Percentiles rank a stretch among this genome's conserved stretches.
phyloP scores from a whole-genome alignment of 2,113 vertebrate species.

The Piaya cayana region DNA sequence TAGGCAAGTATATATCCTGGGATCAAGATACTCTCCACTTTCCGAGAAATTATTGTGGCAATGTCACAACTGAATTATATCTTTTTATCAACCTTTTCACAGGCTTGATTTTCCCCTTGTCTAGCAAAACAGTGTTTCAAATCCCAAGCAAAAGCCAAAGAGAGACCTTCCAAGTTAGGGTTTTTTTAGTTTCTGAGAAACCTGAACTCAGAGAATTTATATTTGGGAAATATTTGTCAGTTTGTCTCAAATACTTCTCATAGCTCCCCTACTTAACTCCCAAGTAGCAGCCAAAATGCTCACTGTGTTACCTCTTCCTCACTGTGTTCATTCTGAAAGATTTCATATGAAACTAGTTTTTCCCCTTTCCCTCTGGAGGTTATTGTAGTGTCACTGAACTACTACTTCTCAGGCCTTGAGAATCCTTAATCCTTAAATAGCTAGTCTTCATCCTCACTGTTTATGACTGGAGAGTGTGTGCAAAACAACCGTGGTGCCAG shows the following conservation, averaged over 20 bases:
- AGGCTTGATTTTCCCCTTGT: neutral
- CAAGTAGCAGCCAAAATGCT: neutral
- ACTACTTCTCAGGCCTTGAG: neutral
- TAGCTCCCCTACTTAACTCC: neutral
- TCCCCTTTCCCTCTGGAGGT: neutral
- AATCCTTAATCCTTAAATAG: slow-evolving; percentile 14
- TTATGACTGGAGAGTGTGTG: neutral
- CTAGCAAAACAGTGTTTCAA: neutral
- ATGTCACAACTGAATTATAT: neutral
- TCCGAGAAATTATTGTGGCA: slow-evolving; percentile 9
- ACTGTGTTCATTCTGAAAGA: neutral
- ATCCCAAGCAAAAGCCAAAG: slow-evolving; percentile 1
- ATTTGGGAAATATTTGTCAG: neutral
- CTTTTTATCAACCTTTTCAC: neutral
- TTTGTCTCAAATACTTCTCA: neutral
- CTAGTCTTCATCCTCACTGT: neutral
- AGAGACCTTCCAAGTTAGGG: neutral
- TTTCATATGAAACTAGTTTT: neutral
- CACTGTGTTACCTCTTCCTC: neutral
- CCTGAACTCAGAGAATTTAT: neutral
- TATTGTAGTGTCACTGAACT: neutral
- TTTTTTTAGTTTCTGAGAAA: slow-evolving; percentile 27
- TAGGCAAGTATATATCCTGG: slow-evolving; percentile 31
- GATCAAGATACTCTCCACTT: slow-evolving; percentile 32
- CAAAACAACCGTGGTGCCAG: slow-evolving; percentile 8